These are phyloP conservation scores for Saccopteryx bilineata DNA, from an alignment of 2,113 vertebrate genomes.

Conservation along the genomic window DNA sequence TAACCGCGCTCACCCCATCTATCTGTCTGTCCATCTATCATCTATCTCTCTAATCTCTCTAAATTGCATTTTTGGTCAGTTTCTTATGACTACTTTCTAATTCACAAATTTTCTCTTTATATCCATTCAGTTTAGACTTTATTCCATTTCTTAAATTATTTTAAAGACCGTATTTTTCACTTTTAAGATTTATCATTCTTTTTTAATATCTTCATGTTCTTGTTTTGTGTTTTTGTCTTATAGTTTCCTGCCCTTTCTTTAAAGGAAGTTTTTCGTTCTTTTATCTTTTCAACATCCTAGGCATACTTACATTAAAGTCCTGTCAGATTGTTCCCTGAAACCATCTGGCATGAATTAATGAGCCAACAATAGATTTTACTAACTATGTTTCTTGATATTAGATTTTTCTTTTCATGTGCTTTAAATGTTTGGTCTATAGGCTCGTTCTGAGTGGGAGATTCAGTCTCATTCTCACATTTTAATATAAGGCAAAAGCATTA, in stretches of 20 bases:
- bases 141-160: constrained; percentile 23
- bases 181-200: constrained; percentile 8
- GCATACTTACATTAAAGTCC: constrained; percentile 37
- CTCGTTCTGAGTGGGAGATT: background rate
- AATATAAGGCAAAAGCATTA: background rate
- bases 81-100: background rate
- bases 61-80: constrained; percentile 31
- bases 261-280: constrained; percentile 12
- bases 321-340: constrained; percentile 12
- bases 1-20: background rate
- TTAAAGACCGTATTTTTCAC: constrained; percentile 14
- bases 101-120: constrained; percentile 30
- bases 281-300: constrained; percentile 12
- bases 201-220: background rate
- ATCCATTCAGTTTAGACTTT: background rate
- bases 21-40: too few relatives aligned
- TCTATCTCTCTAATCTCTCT: background rate
- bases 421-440: background rate
- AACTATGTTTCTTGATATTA: background rate
- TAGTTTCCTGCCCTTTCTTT: background rate
- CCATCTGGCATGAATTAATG: constrained; percentile 14
- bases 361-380: background rate
- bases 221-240: background rate
- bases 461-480: background rate
- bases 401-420: background rate